Percentiles rank a stretch among this genome's conserved stretches.
Evolutionary conservation across 2,797 vertebrate genomes (phyloP).

Genomic region (Typhlichthys subterraneus): DNA sequence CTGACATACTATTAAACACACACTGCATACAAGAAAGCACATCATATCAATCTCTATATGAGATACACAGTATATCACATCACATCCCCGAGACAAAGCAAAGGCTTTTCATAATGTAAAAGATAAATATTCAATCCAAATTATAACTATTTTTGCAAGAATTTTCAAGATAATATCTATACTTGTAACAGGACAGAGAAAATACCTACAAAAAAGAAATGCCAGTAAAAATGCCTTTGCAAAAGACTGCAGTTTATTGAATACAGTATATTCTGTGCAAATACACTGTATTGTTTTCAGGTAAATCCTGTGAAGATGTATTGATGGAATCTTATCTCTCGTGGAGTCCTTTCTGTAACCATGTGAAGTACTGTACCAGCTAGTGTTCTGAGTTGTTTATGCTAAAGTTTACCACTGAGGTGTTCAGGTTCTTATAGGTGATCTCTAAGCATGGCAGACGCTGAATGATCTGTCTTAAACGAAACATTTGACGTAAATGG

Average conservation of each 20-base stretch:
- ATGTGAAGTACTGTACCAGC: constrained; percentile 71
- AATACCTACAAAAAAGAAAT: constrained; percentile 50
- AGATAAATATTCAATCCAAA: constrained; percentile 42
- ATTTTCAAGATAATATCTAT: constrained; percentile 61
- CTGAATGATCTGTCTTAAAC: constrained; percentile 20
- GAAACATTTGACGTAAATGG: constrained; percentile 16
- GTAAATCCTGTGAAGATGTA: constrained; percentile 69
- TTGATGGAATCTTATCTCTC: constrained; percentile 65
- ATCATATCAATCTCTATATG: constrained; percentile 61
- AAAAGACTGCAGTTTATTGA: constrained; percentile 66
- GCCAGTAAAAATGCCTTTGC: constrained; percentile 70
- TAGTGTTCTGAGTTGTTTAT: constrained; percentile 65
- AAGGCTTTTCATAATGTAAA: constrained; percentile 58
- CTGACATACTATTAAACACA: constrained; percentile 7
- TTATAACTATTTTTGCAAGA: constrained; percentile 75
- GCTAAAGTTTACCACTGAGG: constrained; percentile 59
- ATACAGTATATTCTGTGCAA: constrained; percentile 67
- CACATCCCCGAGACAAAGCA: constrained; percentile 44
- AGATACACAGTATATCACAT: constrained; percentile 30
- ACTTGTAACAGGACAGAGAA: constrained; percentile 50
- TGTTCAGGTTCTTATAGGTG: constrained; percentile 62
- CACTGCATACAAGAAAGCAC: constrained; percentile 40
- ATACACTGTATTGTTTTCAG: constrained; percentile 71
- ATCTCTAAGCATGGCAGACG: constrained; percentile 45
- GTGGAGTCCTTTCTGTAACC: constrained; percentile 73